Evolutionary conservation across 2,797 vertebrate genomes (phyloP).

Genomic region (Masticophis lateralis): DNA sequence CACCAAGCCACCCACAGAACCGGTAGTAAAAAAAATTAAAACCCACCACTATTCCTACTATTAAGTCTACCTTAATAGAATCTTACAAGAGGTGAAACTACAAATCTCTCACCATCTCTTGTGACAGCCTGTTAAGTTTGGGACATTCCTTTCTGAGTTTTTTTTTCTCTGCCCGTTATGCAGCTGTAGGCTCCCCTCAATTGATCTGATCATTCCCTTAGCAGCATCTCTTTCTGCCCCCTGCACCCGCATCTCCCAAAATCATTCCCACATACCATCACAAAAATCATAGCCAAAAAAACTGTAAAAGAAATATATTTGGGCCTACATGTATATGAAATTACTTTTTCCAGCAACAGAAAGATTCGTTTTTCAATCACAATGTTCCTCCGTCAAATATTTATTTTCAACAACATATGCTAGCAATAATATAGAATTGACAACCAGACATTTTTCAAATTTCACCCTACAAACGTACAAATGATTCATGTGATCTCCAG

Average conservation of each 20-base stretch:
- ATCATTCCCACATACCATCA: not conserved
- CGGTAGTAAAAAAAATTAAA: too few species aligned
- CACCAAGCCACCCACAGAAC: too few species aligned
- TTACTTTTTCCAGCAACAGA: not conserved
- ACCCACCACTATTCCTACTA: not conserved
- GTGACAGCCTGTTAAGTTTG: not conserved
- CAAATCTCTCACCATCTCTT: not conserved
- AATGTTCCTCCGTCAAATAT: not conserved
- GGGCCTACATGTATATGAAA: not conserved
- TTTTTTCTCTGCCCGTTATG: not conserved
- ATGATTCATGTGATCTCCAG: not conserved
- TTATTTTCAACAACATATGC: not conserved
- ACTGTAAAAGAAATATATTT: not conserved
- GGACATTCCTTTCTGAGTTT: not conserved
- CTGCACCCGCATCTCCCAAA: not conserved
- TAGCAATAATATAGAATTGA: not conserved
- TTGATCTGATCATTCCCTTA: not conserved
- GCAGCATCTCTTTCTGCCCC: not conserved
- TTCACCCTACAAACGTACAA: not conserved
- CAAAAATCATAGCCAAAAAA: not conserved
- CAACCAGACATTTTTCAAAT: not conserved
- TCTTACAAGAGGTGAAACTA: not conserved
- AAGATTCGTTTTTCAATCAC: not conserved
- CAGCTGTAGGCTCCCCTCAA: not conserved
- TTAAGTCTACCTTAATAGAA: not conserved